Base-by-base conservation (phyloP, 2,113 vertebrate genomes). In the Notechis scutatus region DNA sequence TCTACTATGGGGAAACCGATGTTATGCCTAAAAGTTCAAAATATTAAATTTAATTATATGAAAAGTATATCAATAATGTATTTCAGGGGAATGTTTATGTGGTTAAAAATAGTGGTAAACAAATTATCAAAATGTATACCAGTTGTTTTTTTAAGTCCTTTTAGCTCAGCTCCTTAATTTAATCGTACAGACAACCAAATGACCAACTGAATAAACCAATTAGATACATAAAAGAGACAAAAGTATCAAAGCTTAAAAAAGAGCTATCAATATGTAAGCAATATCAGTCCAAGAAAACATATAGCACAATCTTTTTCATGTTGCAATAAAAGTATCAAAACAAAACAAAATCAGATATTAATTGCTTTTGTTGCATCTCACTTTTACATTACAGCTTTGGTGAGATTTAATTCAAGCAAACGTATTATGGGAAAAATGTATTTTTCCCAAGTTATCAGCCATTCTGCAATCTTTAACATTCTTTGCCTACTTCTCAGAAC, bases 1-100 rank as follows among this genome's bases (percentile, higher is more conserved):
- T 98, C 98, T 12, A 98, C 97, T 95, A 98, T 97, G 0, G 98
- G 98, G 96, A 99, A 99, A 1, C 98, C 98, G 91, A 98, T 98
- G 96, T 97, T 98, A 95, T 98, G 98, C 98, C 98, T 99, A 94
- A 29, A 95, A 39, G 81, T 61, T 57, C 96, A 97, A 95, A 86
- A 96, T 52, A 95, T 86, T 81, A 69, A 96, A 90, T 0, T 0
- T 42, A 74, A 81, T 52, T 88, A 86, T 92, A 93, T 1, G 57
- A 21, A 0, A 29, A 89, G 34, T 15, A 93, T 81, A 3, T 4
- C 55, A 34, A 89, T 29, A 87, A 55, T 50, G 8, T 3, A 90
- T n/a, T 55, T 92, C 0, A 61, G 47, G 15, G 1, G 7, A 93
- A 59, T 87, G 90, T 91, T 91, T 92, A 81, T 42, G 91, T 0